Percentiles rank a stretch among this genome's conserved stretches.
phyloP scores from a whole-genome alignment of 2,888 invertebrate genomes.

The Aspidapion aeneum region DNA sequence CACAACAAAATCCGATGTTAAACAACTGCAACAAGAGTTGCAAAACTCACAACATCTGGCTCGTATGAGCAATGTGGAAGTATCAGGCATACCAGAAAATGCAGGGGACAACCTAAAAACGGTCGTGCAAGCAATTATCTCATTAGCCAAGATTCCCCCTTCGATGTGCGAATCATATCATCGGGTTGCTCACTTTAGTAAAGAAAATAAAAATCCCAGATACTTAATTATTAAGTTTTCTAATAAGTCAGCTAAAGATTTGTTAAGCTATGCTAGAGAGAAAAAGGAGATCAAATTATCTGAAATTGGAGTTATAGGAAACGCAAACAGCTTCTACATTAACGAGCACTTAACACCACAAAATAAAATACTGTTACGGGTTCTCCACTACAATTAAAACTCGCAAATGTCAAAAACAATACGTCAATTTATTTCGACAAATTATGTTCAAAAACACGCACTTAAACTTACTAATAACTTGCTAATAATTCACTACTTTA shows the following conservation, averaged over 20 bases:
- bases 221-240: neutral
- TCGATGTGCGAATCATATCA: neutral
- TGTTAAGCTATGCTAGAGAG: neutral
- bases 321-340: neutral
- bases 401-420: no score
- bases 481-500: no score
- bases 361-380: slow-evolving; percentile 2
- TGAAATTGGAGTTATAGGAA: neutral
- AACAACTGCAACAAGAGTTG: neutral
- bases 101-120: neutral
- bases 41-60: neutral
- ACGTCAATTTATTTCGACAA: no score
- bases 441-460: no score
- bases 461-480: no score
- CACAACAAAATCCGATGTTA: neutral
- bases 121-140: neutral
- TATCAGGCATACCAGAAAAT: neutral
- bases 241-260: neutral
- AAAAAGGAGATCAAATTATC: neutral
- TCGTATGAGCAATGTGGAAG: slow-evolving; percentile 2
- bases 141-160: neutral
- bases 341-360: neutral
- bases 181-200: neutral
- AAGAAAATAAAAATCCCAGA: neutral
- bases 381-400: no score